Base-by-base conservation (phyloP, 2,113 vertebrate genomes). In the Jaculus jaculus region DNA sequence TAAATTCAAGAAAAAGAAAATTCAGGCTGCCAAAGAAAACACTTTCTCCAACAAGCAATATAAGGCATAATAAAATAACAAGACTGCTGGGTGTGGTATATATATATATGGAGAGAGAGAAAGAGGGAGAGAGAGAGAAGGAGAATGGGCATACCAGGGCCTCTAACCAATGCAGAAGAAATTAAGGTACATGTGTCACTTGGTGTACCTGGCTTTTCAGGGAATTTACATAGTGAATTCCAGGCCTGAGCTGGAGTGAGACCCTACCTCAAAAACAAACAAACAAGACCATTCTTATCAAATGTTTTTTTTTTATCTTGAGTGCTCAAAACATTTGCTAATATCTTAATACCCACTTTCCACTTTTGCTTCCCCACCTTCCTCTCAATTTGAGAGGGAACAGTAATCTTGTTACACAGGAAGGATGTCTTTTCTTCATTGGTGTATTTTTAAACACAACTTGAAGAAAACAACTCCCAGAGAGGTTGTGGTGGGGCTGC, bases 11-110 rank as follows among this genome's bases (percentile, higher is more conserved):
- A 94, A 95, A 95, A 96, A 63, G 81, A 88, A 68, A n/a, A n/a
- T n/a, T n/a, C n/a, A n/a, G n/a, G n/a, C n/a, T n/a, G 61, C 92
- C 90, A 96, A 93, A 93, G 66, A 84, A 95, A 96, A 92, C 74
- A 87, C 51, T 69, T 94, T 93, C 87, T 92, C 94, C 73, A 92
- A 80, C 0, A 3, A 81, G 42, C 47, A 73, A 80, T 79, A 80
- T 73, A 65, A 92, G 42, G 39, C n/a, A n/a, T n/a, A n/a, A n/a
- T n/a, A n/a, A n/a, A n/a, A n/a, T n/a, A n/a, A n/a, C n/a, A n/a
- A n/a, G n/a, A n/a, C n/a, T n/a, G n/a, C n/a, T n/a, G n/a, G n/a
- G n/a, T n/a, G n/a, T n/a, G n/a, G n/a, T n/a, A n/a, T n/a, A n/a
- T n/a, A n/a, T n/a, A n/a, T n/a, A n/a, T n/a, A n/a, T n/a, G n/a